phyloP scores from a whole-genome alignment of 2,888 invertebrate species.

The Diplolepis rosae region DNA sequence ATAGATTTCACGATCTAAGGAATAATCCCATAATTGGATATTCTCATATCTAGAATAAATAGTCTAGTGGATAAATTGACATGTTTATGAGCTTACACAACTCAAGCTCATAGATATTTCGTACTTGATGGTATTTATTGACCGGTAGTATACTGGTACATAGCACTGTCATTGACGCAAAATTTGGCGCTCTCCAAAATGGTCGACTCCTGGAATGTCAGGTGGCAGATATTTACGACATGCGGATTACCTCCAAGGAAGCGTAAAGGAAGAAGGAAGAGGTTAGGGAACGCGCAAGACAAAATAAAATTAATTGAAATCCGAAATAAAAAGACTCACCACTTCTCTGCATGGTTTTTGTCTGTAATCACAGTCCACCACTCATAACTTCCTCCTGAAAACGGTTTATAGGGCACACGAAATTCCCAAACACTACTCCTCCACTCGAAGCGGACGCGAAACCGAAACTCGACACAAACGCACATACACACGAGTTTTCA shows the following conservation, averaged over 20 bases:
- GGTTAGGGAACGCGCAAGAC: not conserved
- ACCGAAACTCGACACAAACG: not conserved
- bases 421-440: conserved; percentile 10
- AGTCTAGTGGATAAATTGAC: conserved; percentile 11
- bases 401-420: not conserved
- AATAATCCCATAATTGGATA: not conserved
- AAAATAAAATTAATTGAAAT: not conserved
- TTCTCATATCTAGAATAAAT: not conserved
- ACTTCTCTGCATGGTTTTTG: conserved; percentile 20
- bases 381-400: not conserved
- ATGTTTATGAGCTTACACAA: conserved; percentile 1
- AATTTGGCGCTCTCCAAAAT: conserved; percentile 29
- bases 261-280: not conserved
- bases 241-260: not conserved
- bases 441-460: not conserved
- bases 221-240: conserved; percentile 14
- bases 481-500: not conserved
- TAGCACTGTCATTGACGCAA: conserved; percentile 9
- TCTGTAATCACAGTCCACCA: conserved; percentile 13
- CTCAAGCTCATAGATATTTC: not conserved
- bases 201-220: conserved; percentile 20
- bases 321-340: not conserved
- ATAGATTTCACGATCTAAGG: not conserved
- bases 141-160: not conserved
- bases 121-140: conserved; percentile 5